Evolutionary conservation across 2,113 vertebrate species (phyloP), one percentile per base, ranked within the genome.

Genomic region (Astatoreochromis straeleni): DNA sequence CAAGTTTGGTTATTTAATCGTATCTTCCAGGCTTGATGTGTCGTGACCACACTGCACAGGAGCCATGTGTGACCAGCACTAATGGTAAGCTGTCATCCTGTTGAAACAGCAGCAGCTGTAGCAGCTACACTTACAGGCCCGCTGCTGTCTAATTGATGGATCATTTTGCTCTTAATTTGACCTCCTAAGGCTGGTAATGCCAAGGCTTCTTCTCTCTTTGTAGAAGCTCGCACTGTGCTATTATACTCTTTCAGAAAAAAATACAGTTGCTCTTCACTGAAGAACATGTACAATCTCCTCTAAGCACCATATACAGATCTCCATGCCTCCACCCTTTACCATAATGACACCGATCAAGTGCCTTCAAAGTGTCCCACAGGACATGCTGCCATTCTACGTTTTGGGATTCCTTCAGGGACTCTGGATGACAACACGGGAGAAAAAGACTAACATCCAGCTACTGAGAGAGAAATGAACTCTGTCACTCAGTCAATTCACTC

Each of bases 91-190:
- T 91, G 89, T 89, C 87, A 85, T 83, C 65, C 81, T 31, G 84
- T 89, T 57, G 87, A 84, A 58, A 90, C 88, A 82, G 89, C 88
- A 88, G 90, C 94, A 94, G 94, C 93, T 94, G 95, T 83, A 89
- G 94, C 89, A 80, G 90, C 90, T 89, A 87, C 94, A 93, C 92
- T 94, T 91, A 85, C 87, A 95, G 89, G 86, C 83, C 91, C 88
- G 78, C 93, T 88, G 92, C 91, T 87, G 90, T 93, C 92, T 93
- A 93, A 95, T 88, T 95, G 93, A 95, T 94, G 94, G 94, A 95
- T 94, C 94, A 93, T 94, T 95, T 93, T 92, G 94, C 92, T 95
- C 93, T 91, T 94, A 96, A 96, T 95, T 94, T 95, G 93, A 96
- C 94, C 95, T 96, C 94, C 91, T 91, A 94, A 91, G 92, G 92